Evolutionary conservation across 2,113 vertebrate genomes (phyloP).

Genomic region (Psilopogon haemacephalus): DNA sequence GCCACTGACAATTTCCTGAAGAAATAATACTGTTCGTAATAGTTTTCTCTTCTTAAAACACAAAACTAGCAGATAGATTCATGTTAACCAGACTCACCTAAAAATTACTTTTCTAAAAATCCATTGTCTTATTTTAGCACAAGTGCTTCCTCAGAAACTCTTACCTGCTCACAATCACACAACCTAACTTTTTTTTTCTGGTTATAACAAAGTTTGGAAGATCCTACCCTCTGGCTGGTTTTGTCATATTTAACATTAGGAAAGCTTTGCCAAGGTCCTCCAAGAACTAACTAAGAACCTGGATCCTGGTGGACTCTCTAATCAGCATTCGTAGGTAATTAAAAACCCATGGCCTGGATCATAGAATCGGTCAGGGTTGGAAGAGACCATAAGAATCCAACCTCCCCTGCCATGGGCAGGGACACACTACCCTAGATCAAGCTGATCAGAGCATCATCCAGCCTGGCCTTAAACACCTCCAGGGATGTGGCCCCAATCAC

Average conservation of each 20-base stretch:
- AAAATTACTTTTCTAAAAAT: neutral
- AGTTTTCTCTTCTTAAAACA: neutral
- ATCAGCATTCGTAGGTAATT: neutral
- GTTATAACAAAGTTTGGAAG: neutral
- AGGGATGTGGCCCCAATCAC: too few species aligned
- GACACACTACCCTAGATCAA: too few species aligned
- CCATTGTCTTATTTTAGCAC: neutral
- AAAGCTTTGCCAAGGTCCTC: neutral
- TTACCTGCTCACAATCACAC: neutral
- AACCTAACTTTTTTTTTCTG: neutral
- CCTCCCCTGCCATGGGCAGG: too few species aligned
- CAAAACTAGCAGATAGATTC: neutral
- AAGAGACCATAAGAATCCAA: too few species aligned
- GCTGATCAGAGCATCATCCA: too few species aligned
- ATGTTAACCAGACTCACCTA: neutral
- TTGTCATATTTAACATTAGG: neutral
- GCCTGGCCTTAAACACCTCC: too few species aligned
- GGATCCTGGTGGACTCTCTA: accelerated
- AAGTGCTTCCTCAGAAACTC: neutral
- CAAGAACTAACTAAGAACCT: neutral
- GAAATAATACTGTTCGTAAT: neutral
- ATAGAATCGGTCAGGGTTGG: too few species aligned
- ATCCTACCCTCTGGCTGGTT: neutral
- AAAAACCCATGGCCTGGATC: neutral
- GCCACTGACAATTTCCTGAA: neutral